phyloP scores from a whole-genome alignment of 1,140 invertebrate genomes.

The Nymphalis io region DNA sequence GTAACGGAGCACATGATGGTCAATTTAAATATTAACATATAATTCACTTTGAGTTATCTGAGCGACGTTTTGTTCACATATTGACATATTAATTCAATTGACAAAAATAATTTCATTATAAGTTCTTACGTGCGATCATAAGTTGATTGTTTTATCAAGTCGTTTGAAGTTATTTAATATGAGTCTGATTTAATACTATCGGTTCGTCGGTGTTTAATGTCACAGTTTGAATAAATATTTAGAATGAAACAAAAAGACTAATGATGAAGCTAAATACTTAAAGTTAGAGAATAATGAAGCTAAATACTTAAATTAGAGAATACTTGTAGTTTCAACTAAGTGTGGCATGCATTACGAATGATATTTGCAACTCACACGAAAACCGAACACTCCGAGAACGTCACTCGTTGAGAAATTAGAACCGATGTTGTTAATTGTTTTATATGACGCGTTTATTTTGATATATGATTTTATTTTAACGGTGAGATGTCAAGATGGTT shows the following conservation, averaged over 20 bases:
- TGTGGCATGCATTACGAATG: too few species aligned
- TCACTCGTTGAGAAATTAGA: too few species aligned
- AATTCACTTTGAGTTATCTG: neutral
- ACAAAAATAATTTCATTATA: neutral
- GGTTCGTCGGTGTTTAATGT: neutral
- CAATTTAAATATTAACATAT: neutral
- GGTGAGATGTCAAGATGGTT: too few species aligned
- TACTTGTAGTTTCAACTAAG: too few species aligned
- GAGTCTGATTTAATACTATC: too few species aligned
- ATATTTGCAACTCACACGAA: too few species aligned
- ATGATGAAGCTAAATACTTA: too few species aligned
- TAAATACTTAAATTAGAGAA: too few species aligned
- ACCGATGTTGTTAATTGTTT: too few species aligned
- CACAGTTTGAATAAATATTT: neutral
- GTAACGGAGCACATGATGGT: neutral
- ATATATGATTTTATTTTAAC: too few species aligned
- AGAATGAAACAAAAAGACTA: neutral
- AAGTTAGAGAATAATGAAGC: neutral
- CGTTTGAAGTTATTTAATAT: neutral
- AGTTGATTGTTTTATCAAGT: neutral
- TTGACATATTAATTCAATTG: neutral
- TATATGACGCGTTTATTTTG: too few species aligned
- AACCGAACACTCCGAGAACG: too few species aligned
- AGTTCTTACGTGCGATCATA: neutral
- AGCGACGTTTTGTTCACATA: neutral